A percentile compares a stretch with the other conserved stretches of the same genome.
Conservation (phyloP, 2,888 invertebrate genomes). For the Julus scanicus region DNA sequence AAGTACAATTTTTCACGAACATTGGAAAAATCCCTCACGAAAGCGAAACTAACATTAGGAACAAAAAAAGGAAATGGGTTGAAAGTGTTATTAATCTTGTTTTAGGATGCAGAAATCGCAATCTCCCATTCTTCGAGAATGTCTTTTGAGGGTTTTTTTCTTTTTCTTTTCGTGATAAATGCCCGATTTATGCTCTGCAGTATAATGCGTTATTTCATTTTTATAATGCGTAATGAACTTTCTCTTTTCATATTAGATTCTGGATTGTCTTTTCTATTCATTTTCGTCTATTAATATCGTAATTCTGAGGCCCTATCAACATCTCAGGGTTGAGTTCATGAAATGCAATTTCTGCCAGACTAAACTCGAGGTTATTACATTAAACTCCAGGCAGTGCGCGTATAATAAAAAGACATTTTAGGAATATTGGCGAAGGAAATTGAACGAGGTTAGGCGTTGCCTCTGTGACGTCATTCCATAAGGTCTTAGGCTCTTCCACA, state of each 20-base stretch:
- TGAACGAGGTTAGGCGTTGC: conserved; percentile 34
- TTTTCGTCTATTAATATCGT: conserved; percentile 42
- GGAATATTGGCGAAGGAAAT: conserved; percentile 31
- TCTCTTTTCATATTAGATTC: conserved; percentile 39
- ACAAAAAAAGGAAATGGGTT: not conserved
- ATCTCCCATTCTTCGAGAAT: not conserved
- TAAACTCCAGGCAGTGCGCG: conserved; percentile 31
- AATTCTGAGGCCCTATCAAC: conserved; percentile 38
- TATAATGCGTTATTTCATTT: conserved; percentile 35
- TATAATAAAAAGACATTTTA: conserved; percentile 38
- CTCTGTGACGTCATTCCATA: not conserved
- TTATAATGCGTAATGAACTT: conserved; percentile 42
- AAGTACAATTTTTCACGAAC: not conserved
- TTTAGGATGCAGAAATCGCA: conserved; percentile 30
- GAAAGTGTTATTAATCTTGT: conserved; percentile 7
- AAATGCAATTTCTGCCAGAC: conserved; percentile 42
- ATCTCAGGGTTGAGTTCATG: conserved; percentile 42
- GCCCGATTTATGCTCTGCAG: conserved; percentile 30
- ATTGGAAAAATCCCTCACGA: not conserved
- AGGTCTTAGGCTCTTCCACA: not conserved
- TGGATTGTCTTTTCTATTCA: conserved; percentile 34
- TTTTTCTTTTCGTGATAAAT: conserved; percentile 20
- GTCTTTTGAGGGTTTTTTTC: not conserved
- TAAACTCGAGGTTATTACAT: conserved; percentile 42
- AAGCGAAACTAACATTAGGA: not conserved